phyloP scores from a whole-genome alignment of 1,140 invertebrate species.

The Globodera rostochiensis region DNA sequence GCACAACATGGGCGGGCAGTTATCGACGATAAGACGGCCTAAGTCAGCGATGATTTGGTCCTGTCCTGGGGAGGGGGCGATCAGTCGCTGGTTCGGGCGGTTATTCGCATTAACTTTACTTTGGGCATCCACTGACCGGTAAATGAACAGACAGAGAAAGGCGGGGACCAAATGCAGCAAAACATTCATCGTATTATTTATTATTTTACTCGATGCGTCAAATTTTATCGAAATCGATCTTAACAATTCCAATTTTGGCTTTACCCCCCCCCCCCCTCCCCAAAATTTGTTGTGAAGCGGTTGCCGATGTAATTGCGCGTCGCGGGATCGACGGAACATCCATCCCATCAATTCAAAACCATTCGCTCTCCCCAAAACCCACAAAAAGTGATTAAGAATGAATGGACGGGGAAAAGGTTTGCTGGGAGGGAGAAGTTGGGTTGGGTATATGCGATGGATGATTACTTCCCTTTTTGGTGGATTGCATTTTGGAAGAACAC shows the following conservation, averaged over 20 bases:
- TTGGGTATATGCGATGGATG: neutral
- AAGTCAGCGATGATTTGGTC: constrained; percentile 64
- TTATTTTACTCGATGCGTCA: no score
- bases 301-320: neutral
- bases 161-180: neutral
- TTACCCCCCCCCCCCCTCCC: neutral
- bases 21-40: constrained; percentile 65
- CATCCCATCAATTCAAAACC: neutral
- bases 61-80: constrained; percentile 42
- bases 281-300: neutral
- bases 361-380: neutral
- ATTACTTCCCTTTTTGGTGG: neutral
- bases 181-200: constrained; percentile 18
- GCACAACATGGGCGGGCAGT: constrained; percentile 65
- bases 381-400: neutral
- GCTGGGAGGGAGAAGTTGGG: neutral
- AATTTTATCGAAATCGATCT: neutral
- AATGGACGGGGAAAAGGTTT: neutral
- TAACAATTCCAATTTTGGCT: neutral
- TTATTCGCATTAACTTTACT: neutral
- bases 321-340: neutral
- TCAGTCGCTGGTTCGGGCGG: no score
- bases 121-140: constrained; percentile 20
- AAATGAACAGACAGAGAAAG: constrained; percentile 8
- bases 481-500: neutral